Base-by-base conservation (phyloP, 2,797 vertebrate genomes). In the Octomys mimax region DNA sequence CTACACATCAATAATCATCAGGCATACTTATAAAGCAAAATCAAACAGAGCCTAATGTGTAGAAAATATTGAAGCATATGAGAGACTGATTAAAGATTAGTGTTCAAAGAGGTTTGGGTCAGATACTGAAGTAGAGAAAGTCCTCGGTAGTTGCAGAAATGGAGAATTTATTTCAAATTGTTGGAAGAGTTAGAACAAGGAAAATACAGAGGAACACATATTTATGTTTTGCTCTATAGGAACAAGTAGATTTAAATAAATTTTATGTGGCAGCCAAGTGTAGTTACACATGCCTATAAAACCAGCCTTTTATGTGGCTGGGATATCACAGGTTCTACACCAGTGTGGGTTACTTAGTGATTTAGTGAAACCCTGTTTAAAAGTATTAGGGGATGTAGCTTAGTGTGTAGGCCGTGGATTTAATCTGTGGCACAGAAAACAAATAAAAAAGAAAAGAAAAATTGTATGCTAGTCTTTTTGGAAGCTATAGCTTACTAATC, bases 181-280 rank as follows among this genome's bases (percentile, higher is more conserved):
- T 26, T 95, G 49, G 73, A 90, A 89, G 68, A 54, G 5, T 46
- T 93, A 75, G 57, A 89, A 71, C 36, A 57, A 68, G 91, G 39
- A 82, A 21, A 64, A 33, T 31, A 10, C 0, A 36, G 26, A 66
- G 66, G 12, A 59, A 31, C 42, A 73, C 4, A n/a, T 5, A 46
- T n/a, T 83, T 28, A 19, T 26, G 36, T 71, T 94, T 75, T 89
- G 19, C 36, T 89, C 83, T 79, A 96, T 36, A 96, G 75, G 75
- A 86, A 70, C 28, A 54, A 77, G 42, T 42, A 42, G 42, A 42
- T 42, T 42, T 42, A 4, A 6, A 90, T 49, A 88, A 78, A 83
- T 57, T 78, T 83, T 18, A 46, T 64, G 28, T 42, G 71, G 4
- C 49, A 75, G 12, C 71, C 71, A 75, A 36, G 33, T 70, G 33